phyloP scores from a whole-genome alignment of 2,797 vertebrate species.

The Paratrypauchen microcephalus region DNA sequence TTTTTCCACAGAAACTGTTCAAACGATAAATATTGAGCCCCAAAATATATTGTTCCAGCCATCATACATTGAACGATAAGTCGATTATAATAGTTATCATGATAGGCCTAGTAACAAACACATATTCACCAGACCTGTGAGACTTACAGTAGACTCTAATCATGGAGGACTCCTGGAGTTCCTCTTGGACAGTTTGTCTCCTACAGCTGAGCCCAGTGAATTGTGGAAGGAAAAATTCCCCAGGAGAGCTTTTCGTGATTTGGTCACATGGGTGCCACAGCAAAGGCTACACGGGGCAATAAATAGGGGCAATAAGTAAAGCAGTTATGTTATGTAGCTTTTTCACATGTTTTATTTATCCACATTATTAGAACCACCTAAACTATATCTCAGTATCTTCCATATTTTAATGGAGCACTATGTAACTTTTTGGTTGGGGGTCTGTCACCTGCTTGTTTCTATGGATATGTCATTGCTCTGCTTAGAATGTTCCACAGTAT shows the following conservation, averaged over 20 bases:
- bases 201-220: constrained; percentile 63
- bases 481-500: too few relatives aligned
- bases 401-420: too few relatives aligned
- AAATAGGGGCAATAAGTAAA: not conserved
- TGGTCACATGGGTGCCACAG: constrained; percentile 18
- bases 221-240: constrained; percentile 44
- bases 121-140: not conserved
- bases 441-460: too few relatives aligned
- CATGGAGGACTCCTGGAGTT: constrained; percentile 34
- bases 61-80: too few relatives aligned
- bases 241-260: constrained; percentile 20
- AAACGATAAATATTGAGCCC: too few relatives aligned
- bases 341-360: not conserved
- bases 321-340: not conserved
- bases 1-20: too few relatives aligned
- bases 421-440: too few relatives aligned
- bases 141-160: not conserved
- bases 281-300: constrained; percentile 4
- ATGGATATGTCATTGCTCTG: too few relatives aligned
- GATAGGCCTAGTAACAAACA: too few relatives aligned
- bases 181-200: constrained; percentile 23
- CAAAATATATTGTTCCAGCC: too few relatives aligned
- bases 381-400: not conserved
- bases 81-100: too few relatives aligned
- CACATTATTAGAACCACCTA: not conserved